phyloP scores from a whole-genome alignment of 2,113 vertebrate genomes.

The Eubucco bourcierii region DNA sequence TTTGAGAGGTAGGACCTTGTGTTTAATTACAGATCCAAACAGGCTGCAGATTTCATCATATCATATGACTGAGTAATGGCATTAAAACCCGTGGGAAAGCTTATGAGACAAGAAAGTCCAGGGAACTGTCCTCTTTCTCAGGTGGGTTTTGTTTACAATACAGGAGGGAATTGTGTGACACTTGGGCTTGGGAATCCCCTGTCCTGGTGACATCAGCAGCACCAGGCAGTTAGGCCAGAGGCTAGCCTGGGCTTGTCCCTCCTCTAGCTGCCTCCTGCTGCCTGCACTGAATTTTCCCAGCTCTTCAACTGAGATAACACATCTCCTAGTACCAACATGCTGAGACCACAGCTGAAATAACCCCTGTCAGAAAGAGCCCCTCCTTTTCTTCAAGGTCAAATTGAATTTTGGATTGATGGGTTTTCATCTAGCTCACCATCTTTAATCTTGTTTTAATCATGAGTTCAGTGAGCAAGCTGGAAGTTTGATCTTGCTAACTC shows the following conservation, averaged over 20 bases:
- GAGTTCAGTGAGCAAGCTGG: neutral
- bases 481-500: slow-evolving; percentile 3
- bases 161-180: neutral
- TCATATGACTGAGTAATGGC: neutral
- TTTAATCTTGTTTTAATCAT: neutral
- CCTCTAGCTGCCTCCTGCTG: neutral
- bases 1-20: neutral
- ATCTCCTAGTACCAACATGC: neutral
- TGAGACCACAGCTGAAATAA: neutral
- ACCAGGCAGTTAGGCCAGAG: neutral
- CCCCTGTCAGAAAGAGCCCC: fast-evolving
- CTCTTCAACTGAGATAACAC: neutral
- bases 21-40: neutral
- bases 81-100: neutral
- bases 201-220: neutral
- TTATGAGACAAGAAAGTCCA: neutral
- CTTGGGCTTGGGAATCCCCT: neutral
- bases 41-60: neutral
- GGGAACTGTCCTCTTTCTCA: neutral
- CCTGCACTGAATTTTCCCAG: neutral
- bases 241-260: neutral
- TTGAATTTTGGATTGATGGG: neutral
- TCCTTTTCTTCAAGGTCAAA: neutral
- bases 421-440: neutral
- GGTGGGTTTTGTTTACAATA: neutral